phyloP scores from a whole-genome alignment of 2,113 vertebrate species.

The Solea senegalensis region DNA sequence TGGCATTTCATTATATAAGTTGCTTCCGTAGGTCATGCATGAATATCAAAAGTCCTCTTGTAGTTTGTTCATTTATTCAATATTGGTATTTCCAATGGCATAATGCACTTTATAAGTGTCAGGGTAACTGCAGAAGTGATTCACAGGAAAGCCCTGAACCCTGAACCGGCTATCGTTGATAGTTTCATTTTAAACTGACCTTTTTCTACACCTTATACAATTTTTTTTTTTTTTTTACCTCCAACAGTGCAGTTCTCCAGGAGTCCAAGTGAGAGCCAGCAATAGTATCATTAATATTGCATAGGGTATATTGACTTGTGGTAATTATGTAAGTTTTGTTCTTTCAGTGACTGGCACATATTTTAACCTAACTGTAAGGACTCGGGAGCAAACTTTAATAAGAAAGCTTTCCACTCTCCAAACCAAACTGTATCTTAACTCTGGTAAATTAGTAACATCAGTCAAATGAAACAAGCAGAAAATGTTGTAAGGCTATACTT shows the following conservation, averaged over 20 bases:
- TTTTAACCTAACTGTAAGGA: background rate
- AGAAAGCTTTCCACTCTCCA: background rate
- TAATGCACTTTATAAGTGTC: background rate
- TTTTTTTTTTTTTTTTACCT: background rate
- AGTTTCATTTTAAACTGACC: background rate
- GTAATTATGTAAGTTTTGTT: background rate
- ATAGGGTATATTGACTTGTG: background rate
- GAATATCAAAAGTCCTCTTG: constrained; percentile 1
- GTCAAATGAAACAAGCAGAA: background rate
- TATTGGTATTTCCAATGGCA: background rate
- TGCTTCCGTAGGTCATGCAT: background rate
- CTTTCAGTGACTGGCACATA: background rate
- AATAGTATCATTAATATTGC: background rate
- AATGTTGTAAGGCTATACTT: too few relatives aligned
- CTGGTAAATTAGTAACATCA: background rate
- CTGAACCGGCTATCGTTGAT: background rate
- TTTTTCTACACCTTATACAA: background rate
- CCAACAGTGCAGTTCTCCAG: background rate
- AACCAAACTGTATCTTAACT: background rate
- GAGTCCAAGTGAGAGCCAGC: background rate
- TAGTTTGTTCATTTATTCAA: background rate
- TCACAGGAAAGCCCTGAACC: background rate
- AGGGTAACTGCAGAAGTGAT: background rate
- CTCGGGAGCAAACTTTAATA: background rate
- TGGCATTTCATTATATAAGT: background rate